phyloP scores from a whole-genome alignment of 92 coral and sea anemone species.

The Micromussa lordhowensis region DNA sequence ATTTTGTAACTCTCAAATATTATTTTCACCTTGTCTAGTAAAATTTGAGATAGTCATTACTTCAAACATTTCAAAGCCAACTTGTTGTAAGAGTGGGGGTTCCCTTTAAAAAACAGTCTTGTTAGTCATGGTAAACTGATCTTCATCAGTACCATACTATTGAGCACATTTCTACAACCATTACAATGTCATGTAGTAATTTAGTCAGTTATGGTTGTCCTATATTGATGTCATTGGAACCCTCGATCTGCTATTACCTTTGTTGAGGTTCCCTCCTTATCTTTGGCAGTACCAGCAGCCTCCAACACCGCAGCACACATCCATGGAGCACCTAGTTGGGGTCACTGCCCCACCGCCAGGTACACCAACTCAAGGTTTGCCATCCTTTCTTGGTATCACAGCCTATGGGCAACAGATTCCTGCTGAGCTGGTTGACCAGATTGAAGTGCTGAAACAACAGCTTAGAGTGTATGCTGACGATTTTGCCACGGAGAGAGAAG shows the following conservation, averaged over 20 bases:
- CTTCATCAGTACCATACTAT: too few species aligned
- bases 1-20: too few species aligned
- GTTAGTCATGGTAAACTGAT: too few species aligned
- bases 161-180: too few species aligned
- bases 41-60: too few species aligned
- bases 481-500: constrained; percentile 84
- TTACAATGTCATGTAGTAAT: too few species aligned
- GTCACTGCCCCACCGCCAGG: background rate
- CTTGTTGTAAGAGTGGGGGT: too few species aligned
- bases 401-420: constrained; percentile 43
- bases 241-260: background rate
- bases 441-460: constrained; percentile 92
- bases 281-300: constrained; percentile 3
- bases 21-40: too few species aligned
- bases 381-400: constrained; percentile 25
- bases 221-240: background rate
- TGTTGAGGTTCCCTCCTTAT: background rate
- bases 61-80: too few species aligned
- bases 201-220: too few species aligned
- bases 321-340: constrained; percentile 18
- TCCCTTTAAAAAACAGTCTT: too few species aligned
- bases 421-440: constrained; percentile 70
- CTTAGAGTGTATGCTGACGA: constrained; percentile 91
- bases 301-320: background rate
- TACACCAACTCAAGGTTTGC: background rate